phyloP scores from a whole-genome alignment of 2,797 vertebrate genomes.

The Sebastes oblongus region DNA sequence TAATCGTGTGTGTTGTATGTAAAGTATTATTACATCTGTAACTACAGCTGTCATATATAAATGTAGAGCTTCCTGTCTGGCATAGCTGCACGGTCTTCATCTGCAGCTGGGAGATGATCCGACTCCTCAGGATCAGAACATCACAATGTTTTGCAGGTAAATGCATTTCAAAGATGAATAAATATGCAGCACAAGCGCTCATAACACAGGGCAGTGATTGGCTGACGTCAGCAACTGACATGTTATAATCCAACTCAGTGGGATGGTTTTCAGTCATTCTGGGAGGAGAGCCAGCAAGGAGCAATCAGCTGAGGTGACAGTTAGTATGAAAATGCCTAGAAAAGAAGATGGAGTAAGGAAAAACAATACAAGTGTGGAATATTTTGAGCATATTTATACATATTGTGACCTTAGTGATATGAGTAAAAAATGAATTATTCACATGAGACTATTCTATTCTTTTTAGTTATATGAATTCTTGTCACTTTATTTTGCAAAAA shows the following conservation, averaged over 20 bases:
- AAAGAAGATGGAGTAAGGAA: background rate
- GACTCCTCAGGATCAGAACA: background rate
- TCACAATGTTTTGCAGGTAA: background rate
- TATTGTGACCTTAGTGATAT: background rate
- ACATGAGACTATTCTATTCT: background rate
- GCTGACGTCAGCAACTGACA: conserved; percentile 1
- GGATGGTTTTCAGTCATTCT: background rate
- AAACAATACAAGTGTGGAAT: background rate
- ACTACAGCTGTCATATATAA: background rate
- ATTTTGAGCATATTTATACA: background rate
- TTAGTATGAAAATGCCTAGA: background rate
- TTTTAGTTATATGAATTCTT: background rate
- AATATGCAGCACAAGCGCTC: background rate
- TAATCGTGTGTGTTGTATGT: background rate
- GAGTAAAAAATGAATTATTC: background rate
- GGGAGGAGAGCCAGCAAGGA: background rate
- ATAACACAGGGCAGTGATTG: background rate
- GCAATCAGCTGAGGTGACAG: background rate
- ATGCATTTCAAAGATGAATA: background rate
- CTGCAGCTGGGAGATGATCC: background rate
- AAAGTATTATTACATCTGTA: background rate
- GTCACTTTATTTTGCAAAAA: background rate
- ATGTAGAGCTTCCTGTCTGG: background rate
- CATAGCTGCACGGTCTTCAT: background rate
- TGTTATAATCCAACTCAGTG: background rate